A percentile compares a stretch with the other conserved stretches of the same genome.
These are phyloP conservation scores for Sisyra terminalis DNA, from an alignment of 2,888 invertebrate species.

Conservation along the genomic window DNA sequence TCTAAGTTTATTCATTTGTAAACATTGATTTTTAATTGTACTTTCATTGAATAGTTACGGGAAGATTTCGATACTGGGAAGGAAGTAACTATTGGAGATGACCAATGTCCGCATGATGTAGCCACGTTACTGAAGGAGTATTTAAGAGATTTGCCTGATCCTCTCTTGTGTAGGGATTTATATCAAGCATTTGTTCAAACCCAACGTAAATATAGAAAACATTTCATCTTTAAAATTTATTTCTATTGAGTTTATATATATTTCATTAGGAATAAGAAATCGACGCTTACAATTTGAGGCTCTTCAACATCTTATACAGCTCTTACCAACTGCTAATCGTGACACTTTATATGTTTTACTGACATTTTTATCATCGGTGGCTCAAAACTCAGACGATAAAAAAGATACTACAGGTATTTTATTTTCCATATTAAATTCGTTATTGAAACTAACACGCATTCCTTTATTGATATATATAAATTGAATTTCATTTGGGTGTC, in stretches of 20 bases:
- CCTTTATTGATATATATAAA: too few species aligned
- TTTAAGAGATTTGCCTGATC: constrained; percentile 83
- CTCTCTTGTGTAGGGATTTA: constrained; percentile 74
- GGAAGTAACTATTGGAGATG: constrained; percentile 52
- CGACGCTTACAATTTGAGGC: constrained; percentile 69
- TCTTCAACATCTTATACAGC: constrained; percentile 64
- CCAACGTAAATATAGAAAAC: constrained; percentile 52
- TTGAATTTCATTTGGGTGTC: too few species aligned
- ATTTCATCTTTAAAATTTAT: constrained; percentile 1
- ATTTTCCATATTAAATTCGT: too few species aligned
- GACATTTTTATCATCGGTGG: constrained; percentile 63
- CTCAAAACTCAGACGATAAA: constrained; percentile 51
- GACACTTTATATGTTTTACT: constrained; percentile 77
- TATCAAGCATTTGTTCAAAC: constrained; percentile 83
- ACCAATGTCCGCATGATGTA: constrained; percentile 84
- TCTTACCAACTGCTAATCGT: constrained; percentile 73
- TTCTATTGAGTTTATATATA: too few species aligned
- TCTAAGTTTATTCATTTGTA: background rate
- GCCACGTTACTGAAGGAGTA: constrained; percentile 87
- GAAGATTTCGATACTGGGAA: constrained; percentile 81
- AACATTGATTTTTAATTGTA: background rate
- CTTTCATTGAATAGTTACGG: constrained; percentile 43
- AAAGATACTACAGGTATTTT: constrained; percentile 30
- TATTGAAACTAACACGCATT: too few species aligned
- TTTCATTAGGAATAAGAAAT: constrained; percentile 69